These are phyloP conservation scores for Dusona sp. DNA, from an alignment of 2,888 invertebrate genomes.

Conservation along the genomic window DNA sequence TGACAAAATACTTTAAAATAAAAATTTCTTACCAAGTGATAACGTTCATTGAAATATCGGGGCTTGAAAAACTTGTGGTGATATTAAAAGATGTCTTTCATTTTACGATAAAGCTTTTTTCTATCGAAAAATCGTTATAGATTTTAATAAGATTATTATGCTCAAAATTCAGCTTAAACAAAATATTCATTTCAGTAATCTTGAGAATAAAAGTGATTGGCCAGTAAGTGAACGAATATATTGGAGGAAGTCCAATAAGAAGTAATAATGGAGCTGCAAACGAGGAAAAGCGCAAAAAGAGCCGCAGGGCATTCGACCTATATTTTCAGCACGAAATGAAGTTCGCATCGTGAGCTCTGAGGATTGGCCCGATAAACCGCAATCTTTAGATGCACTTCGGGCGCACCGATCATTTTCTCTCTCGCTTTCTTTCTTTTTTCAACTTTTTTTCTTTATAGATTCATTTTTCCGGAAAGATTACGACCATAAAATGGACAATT, in stretches of 20 bases:
- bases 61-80: background rate
- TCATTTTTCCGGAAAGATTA: constrained; percentile 21
- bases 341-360: constrained; percentile 49
- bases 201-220: constrained; percentile 33
- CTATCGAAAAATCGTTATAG: background rate
- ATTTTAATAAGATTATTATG: background rate
- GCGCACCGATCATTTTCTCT: constrained; percentile 16
- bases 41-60: background rate
- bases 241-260: constrained; percentile 17
- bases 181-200: constrained; percentile 11
- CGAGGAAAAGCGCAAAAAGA: constrained; percentile 44
- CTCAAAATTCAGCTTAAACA: background rate
- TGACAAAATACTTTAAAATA: background rate
- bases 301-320: constrained; percentile 60
- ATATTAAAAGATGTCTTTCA: background rate
- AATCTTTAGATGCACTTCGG: constrained; percentile 66
- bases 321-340: constrained; percentile 64
- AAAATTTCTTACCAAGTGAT: background rate
- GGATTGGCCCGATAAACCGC: constrained; percentile 66
- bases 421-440: background rate
- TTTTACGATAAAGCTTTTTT: background rate
- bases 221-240: constrained; percentile 34
- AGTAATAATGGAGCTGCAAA: constrained; percentile 57
- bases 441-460: constrained; percentile 5
- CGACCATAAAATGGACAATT: constrained; percentile 8